Percentiles rank a stretch among this genome's conserved stretches.
These are phyloP conservation scores for Microcebus tavaratra DNA, from an alignment of 2,113 vertebrate genomes.

Conservation along the genomic window DNA sequence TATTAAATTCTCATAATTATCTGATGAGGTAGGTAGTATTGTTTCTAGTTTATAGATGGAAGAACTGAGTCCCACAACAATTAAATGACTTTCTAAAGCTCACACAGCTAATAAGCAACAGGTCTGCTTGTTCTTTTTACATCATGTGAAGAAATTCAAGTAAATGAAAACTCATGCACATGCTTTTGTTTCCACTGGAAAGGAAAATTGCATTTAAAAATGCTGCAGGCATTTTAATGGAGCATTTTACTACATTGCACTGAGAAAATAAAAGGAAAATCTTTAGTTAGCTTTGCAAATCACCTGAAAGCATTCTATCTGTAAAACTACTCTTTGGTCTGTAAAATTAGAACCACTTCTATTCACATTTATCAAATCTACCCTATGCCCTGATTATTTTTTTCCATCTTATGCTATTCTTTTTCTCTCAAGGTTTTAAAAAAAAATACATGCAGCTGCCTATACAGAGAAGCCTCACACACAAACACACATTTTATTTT, in stretches of 20 bases:
- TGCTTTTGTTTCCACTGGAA: not conserved
- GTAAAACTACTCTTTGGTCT: not conserved
- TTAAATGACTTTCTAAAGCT: not conserved
- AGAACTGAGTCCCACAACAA: not conserved
- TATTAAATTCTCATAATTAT: not conserved
- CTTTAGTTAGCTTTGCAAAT: slow-evolving; percentile 11
- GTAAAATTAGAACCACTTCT: not conserved
- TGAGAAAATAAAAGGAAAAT: not conserved
- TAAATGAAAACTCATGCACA: not conserved
- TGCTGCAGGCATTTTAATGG: not conserved
- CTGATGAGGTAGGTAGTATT: not conserved
- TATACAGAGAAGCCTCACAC: not conserved
- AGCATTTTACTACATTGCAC: not conserved
- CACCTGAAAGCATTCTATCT: not conserved
- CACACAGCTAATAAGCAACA: not conserved
- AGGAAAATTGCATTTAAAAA: not conserved
- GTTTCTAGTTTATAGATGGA: not conserved
- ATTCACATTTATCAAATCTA: not conserved
- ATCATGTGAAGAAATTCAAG: not conserved
- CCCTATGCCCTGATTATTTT: not conserved
- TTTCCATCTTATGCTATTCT: not conserved
- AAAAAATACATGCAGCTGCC: not conserved
- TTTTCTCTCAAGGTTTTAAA: not conserved
- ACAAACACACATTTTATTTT: not conserved
- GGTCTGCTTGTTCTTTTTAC: not conserved